A percentile compares a stretch with the other conserved stretches of the same genome.
These are phyloP conservation scores for Ochotona curzoniae DNA, from an alignment of 2,113 vertebrate species.

Conservation along the genomic window DNA sequence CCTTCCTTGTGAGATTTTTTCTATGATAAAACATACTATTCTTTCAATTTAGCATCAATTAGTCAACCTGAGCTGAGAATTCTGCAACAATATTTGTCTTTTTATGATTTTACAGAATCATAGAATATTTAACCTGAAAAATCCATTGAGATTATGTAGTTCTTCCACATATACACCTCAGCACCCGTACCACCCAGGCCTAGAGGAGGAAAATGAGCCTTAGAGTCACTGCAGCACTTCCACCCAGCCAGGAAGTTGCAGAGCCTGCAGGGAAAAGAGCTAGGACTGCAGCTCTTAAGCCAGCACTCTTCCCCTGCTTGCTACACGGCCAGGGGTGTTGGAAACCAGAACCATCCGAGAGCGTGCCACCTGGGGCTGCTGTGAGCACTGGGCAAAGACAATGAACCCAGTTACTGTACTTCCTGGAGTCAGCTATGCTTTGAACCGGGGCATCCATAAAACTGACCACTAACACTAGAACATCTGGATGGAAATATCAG, in stretches of 20 bases:
- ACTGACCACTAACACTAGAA: background rate
- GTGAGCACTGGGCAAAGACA: background rate
- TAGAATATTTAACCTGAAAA: background rate
- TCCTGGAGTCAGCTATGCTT: background rate
- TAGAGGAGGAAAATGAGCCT: constrained; percentile 10
- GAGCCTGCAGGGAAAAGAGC: background rate
- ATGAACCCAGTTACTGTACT: background rate
- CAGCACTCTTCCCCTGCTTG: background rate
- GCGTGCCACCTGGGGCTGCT: background rate
- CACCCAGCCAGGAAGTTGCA: background rate
- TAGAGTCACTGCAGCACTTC: background rate
- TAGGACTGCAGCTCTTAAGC: background rate
- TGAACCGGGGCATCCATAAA: background rate
- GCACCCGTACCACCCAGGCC: background rate
- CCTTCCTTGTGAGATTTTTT: background rate
- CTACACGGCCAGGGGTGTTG: background rate
- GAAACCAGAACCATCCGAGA: background rate
- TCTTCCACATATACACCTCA: accelerated
- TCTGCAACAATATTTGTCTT: background rate
- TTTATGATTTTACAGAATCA: constrained; percentile 3
- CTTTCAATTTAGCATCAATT: background rate
- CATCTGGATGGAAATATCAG: background rate
- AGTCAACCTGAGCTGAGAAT: background rate
- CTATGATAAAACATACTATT: background rate
- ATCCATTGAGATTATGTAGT: background rate